Conservation (phyloP, 2,113 vertebrate genomes). For the Parus major region DNA sequence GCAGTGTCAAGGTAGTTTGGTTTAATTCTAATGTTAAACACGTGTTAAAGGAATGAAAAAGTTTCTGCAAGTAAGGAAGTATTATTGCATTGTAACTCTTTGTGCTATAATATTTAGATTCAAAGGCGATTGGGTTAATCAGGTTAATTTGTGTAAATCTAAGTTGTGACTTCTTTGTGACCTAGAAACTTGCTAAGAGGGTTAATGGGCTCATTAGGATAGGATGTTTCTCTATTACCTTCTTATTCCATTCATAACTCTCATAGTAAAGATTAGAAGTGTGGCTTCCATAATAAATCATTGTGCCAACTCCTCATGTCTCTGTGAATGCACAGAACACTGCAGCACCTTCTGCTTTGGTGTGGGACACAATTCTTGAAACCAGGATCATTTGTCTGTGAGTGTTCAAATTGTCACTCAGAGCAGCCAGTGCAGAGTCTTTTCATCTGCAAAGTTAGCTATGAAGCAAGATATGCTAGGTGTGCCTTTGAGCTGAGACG, state of each 20-base stretch:
- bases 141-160: background rate
- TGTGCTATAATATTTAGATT: background rate
- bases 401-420: background rate
- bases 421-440: background rate
- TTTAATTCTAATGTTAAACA: background rate
- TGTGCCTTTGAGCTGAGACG: background rate
- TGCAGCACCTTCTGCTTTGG: background rate
- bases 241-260: background rate
- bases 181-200: background rate
- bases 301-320: accelerated
- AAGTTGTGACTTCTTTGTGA: background rate
- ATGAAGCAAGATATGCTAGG: accelerated
- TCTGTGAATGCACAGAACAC: background rate
- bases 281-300: accelerated
- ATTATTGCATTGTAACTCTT: background rate
- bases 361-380: background rate
- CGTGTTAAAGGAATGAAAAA: background rate
- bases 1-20: background rate
- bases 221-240: background rate
- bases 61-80: background rate
- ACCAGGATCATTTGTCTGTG: background rate
- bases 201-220: background rate
- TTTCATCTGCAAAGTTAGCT: background rate
- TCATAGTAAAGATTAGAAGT: accelerated
- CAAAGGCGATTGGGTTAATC: background rate